These are phyloP conservation scores for Semicossyphus pulcher DNA, from an alignment of 2,113 vertebrate genomes.

Conservation along the genomic window DNA sequence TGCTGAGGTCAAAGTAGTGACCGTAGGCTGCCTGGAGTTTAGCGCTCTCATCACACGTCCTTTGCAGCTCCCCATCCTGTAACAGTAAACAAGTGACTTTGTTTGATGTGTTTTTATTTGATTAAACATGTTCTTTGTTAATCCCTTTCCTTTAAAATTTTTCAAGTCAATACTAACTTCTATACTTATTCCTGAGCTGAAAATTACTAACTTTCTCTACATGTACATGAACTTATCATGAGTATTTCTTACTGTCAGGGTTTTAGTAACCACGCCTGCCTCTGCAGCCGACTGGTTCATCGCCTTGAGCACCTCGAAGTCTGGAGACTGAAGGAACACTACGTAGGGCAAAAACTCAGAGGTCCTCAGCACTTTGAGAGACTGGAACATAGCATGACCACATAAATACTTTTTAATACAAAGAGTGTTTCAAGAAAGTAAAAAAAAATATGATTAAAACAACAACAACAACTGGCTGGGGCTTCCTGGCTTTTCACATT, in stretches of 20 bases:
- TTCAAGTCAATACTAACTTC: background rate
- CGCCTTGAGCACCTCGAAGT: conserved; percentile 89
- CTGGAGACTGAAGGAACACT: conserved; percentile 93
- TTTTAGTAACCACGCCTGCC: conserved; percentile 88
- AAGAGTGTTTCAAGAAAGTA: background rate
- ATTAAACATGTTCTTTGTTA: background rate
- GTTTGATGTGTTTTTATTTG: background rate
- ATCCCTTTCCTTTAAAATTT: background rate
- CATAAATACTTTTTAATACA: background rate
- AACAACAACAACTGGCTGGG: background rate
- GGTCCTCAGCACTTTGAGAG: conserved; percentile 93
- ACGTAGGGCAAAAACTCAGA: conserved; percentile 96
- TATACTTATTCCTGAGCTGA: background rate
- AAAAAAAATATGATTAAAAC: background rate
- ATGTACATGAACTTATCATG: background rate
- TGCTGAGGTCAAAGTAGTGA: conserved; percentile 94
- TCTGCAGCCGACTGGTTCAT: conserved; percentile 91
- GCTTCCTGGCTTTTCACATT: background rate
- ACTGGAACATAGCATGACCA: conserved; percentile 74
- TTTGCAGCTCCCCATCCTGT: conserved; percentile 90
- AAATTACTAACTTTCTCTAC: background rate
- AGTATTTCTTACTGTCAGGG: conserved; percentile 84
- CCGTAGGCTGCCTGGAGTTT: conserved; percentile 90
- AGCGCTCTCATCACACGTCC: conserved; percentile 90
- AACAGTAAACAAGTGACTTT: background rate